Evolutionary conservation across 2,888 invertebrate species (phyloP), one percentile per base, ranked within the genome.

Genomic region (Elysia crispata): DNA sequence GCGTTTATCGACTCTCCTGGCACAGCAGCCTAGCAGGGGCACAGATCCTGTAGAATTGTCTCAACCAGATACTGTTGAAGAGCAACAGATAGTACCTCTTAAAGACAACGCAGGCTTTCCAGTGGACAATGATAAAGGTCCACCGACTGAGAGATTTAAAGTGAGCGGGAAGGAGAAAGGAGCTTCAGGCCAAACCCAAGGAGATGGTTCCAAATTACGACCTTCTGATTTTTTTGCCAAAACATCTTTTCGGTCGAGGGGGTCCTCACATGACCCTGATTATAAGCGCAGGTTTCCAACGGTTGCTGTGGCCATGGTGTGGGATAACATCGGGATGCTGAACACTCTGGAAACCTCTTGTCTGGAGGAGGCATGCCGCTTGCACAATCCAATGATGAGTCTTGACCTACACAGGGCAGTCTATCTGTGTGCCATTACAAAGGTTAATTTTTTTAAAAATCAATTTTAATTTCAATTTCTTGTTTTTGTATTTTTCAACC

Each of bases 381-480:
- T 96, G 81, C 95, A 97, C 30, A 99, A 98, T 93, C 95, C 95
- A 1, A 95, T 95, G 87, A 92, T 98, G 33, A 94, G 95, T 85
- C 95, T 95, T 11, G 49, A 60, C 13, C 49, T 91, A 94, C 95
- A 5, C 92, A 94, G 83, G 94, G 94, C 85, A 94, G 94, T 84
- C 64, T 95, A 96, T 0, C 93, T 98, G n/a, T 96, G 95, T 88
- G 97, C 98, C 0, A 95, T 99, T 81, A 99, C 99, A 0, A 94
- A 98, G 60, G 41, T 41, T 3, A 41, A 11, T 41, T 41, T 41
- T 41, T 41, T 41, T 41, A 6, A 3, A 41, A 41, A 41, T 3
- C 41, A 6, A 41, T 41, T 41, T 41, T 41, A 41, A 11, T n/a
- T n/a, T n/a, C n/a, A n/a, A n/a, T n/a, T n/a, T n/a, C n/a, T n/a